phyloP scores from a whole-genome alignment of 2,113 vertebrate species.

The Microcebus tavaratra region DNA sequence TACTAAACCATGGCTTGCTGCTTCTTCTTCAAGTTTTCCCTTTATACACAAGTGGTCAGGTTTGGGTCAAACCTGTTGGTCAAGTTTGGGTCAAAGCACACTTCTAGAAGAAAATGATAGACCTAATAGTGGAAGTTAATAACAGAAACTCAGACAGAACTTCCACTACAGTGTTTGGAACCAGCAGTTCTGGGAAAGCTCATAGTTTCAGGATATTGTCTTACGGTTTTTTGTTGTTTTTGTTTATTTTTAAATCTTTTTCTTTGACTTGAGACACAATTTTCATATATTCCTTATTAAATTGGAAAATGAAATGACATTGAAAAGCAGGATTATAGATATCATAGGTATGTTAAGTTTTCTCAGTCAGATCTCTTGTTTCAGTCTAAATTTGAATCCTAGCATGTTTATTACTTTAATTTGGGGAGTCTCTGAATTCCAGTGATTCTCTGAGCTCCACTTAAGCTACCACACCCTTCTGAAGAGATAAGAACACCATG shows the following conservation, averaged over 20 bases:
- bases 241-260: not conserved
- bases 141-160: not conserved
- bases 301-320: not conserved
- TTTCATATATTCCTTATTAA: not conserved
- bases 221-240: not conserved
- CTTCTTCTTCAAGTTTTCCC: not conserved
- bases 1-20: not conserved
- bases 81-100: not conserved
- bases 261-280: not conserved
- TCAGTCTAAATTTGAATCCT: slow-evolving; percentile 1
- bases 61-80: slow-evolving; percentile 12
- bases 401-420: slow-evolving; percentile 58
- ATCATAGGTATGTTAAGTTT: not conserved
- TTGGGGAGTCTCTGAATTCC: slow-evolving; percentile 38
- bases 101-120: slow-evolving; percentile 45
- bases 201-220: not conserved
- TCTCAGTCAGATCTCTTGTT: not conserved
- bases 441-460: not conserved
- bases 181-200: not conserved
- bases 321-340: not conserved
- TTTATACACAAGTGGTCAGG: not conserved
- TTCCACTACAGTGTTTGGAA: not conserved
- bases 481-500: not conserved
- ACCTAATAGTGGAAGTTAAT: not conserved
- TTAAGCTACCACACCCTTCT: not conserved